Evolutionary conservation across 2,888 invertebrate genomes (phyloP).

Genomic region (Corythucha ciliata): DNA sequence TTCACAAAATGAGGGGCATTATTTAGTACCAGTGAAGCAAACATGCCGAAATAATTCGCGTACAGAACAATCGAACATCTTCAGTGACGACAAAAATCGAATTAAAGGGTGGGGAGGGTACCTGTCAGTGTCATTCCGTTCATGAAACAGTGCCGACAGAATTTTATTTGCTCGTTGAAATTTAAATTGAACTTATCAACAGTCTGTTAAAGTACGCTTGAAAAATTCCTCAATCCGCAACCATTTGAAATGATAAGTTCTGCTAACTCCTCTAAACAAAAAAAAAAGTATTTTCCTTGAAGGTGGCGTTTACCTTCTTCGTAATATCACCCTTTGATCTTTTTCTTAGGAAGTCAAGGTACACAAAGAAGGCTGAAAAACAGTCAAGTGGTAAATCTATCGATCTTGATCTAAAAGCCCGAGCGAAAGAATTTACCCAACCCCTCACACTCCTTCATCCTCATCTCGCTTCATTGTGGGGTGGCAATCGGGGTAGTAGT

Average conservation of each 20-base stretch:
- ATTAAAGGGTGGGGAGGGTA: too few species aligned
- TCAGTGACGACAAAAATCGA: too few species aligned
- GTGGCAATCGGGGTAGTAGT: not conserved
- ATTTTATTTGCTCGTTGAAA: not conserved
- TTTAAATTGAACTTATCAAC: not conserved
- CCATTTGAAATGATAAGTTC: not conserved
- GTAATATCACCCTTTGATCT: not conserved
- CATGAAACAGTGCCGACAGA: too few species aligned
- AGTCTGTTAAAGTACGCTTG: not conserved
- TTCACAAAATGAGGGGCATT: too few species aligned
- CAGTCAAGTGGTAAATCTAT: constrained; percentile 22
- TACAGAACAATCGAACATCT: too few species aligned
- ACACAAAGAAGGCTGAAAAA: constrained; percentile 12
- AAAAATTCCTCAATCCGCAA: not conserved
- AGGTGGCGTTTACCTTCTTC: not conserved
- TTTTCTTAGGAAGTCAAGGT: not conserved
- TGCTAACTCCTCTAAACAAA: too few species aligned
- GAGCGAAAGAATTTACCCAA: constrained; percentile 23
- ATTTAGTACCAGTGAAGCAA: too few species aligned
- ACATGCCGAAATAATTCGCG: too few species aligned
- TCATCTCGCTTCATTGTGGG: too few species aligned
- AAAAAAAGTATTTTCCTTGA: too few species aligned
- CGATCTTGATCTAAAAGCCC: constrained; percentile 25
- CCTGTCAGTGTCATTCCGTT: too few species aligned
- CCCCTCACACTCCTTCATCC: too few species aligned